Conservation (phyloP, 1,140 invertebrate genomes). For the Olivierus martensii region DNA sequence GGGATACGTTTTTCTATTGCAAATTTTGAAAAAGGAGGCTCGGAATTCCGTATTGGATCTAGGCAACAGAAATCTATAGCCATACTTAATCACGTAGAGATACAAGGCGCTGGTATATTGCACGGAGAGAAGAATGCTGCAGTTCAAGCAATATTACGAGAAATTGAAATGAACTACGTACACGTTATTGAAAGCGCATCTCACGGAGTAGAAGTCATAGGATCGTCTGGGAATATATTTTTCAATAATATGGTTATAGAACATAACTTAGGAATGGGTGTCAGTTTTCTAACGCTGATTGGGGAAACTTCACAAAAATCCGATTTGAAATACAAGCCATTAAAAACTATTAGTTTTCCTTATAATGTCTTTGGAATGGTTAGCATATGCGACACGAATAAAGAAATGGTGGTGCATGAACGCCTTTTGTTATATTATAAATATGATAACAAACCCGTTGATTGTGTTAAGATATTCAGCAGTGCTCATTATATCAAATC, state of each 20-base stretch:
- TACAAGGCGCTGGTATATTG: constrained; percentile 87
- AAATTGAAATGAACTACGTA: constrained; percentile 39
- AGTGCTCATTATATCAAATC: constrained; percentile 67
- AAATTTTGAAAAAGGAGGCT: constrained; percentile 70
- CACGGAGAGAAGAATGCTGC: constrained; percentile 91
- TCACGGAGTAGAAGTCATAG: constrained; percentile 84
- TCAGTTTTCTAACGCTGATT: constrained; percentile 75
- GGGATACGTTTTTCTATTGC: constrained; percentile 81
- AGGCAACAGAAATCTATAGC: not conserved
- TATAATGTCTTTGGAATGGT: constrained; percentile 91
- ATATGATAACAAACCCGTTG: constrained; percentile 88
- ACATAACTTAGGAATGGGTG: constrained; percentile 72
- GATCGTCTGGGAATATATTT: constrained; percentile 58
- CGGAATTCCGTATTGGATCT: constrained; percentile 3
- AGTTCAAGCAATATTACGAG: constrained; percentile 56
- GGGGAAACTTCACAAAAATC: constrained; percentile 71
- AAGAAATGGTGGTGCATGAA: constrained; percentile 79
- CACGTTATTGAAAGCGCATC: constrained; percentile 70
- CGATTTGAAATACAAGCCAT: constrained; percentile 46
- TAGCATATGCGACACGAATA: constrained; percentile 88
- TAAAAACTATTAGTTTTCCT: constrained; percentile 70
- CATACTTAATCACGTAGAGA: constrained; percentile 60
- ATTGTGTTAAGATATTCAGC: constrained; percentile 95
- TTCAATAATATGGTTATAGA: constrained; percentile 44
- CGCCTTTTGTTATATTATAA: constrained; percentile 90